Percentiles rank a stretch among this genome's conserved stretches.
Evolutionary conservation across 2,888 invertebrate genomes (phyloP).

Genomic region (Agrotis exclamationis): DNA sequence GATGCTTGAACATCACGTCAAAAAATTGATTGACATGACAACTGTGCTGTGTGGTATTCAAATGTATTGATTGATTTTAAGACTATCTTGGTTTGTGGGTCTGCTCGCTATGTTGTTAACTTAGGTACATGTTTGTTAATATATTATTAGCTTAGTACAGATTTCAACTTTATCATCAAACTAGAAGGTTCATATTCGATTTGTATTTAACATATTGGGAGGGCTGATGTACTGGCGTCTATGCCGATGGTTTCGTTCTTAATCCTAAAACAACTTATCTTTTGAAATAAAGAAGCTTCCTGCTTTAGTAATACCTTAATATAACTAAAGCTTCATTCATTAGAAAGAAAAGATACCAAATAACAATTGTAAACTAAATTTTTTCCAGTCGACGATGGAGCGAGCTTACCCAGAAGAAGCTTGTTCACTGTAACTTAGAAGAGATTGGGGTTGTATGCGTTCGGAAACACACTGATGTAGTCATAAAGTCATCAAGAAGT

Average conservation of each 20-base stretch:
- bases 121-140: neutral
- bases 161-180: no score
- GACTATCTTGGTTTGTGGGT: neutral
- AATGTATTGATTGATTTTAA: slow-evolving; percentile 34
- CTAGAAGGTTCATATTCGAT: no score
- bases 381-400: no score
- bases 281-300: no score
- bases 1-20: slow-evolving; percentile 30
- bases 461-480: no score
- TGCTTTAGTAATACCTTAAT: no score
- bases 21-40: slow-evolving; percentile 48
- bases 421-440: no score
- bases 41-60: slow-evolving; percentile 6
- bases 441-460: no score
- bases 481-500: no score
- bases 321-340: neutral
- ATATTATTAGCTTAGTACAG: neutral
- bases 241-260: neutral
- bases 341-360: neutral
- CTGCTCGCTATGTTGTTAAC: neutral
- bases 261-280: neutral
- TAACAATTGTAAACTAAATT: no score
- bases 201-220: no score
- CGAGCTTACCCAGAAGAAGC: no score
- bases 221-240: neutral